These are phyloP conservation scores for Melanaphis sacchari DNA, from an alignment of 1,140 invertebrate species.

Conservation along the genomic window DNA sequence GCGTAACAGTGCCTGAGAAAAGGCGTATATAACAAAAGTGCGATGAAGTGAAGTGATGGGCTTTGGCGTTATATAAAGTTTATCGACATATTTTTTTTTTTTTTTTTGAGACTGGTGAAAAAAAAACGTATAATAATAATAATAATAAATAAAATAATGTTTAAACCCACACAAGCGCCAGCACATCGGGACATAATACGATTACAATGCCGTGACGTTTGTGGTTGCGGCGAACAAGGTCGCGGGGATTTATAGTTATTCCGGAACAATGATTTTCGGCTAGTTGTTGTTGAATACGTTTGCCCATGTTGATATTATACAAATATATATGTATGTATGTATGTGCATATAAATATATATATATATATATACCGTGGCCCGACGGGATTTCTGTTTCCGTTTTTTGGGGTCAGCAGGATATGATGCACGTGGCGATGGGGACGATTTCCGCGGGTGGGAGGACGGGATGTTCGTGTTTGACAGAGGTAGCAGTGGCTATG, in stretches of 20 bases:
- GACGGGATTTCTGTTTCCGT: constrained; percentile 34
- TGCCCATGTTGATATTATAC: neutral
- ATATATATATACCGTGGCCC: neutral
- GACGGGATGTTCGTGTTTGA: neutral
- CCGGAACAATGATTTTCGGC: constrained; percentile 39
- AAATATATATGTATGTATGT: neutral
- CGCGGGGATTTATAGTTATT: constrained; percentile 3
- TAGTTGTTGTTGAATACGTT: constrained; percentile 16
- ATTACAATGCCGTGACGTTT: constrained; percentile 36
- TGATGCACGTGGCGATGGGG: neutral
- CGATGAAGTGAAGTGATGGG: neutral
- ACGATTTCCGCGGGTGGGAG: neutral
- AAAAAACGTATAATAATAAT: neutral
- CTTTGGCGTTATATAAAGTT: neutral
- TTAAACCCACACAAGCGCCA: neutral
- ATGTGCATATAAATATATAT: too few relatives aligned
- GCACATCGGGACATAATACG: neutral
- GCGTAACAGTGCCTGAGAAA: neutral
- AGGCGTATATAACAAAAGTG: neutral
- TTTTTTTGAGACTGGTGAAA: neutral
- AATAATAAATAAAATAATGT: constrained; percentile 32
- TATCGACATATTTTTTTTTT: constrained; percentile 5
- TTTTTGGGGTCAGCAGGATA: neutral
- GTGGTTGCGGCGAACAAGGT: constrained; percentile 3
- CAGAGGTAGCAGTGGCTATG: neutral